A percentile compares a stretch with the other conserved stretches of the same genome.
phyloP scores from a whole-genome alignment of 2,113 vertebrate species.

The Polypterus senegalus region DNA sequence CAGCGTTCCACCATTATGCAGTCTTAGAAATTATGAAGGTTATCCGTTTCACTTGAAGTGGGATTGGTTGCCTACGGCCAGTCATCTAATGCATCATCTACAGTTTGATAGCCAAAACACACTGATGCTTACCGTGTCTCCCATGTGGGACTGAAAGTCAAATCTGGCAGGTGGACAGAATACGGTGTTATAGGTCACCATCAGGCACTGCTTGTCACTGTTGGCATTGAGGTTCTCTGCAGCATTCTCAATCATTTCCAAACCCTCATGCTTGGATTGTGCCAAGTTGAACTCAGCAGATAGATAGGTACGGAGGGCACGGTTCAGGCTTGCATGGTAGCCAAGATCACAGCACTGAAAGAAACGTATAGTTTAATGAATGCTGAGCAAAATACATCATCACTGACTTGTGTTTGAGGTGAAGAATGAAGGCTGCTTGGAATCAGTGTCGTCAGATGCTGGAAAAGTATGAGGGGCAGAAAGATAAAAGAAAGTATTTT shows the following conservation, averaged over 20 bases:
- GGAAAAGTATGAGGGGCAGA: too few species aligned
- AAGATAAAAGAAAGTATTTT: too few species aligned
- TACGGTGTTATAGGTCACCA: slow-evolving; percentile 96
- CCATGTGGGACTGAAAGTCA: slow-evolving; percentile 97
- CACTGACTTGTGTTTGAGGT: too few species aligned
- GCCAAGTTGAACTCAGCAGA: slow-evolving; percentile 91
- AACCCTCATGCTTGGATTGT: slow-evolving; percentile 79
- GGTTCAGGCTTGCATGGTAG: slow-evolving; percentile 89
- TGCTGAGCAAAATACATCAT: too few species aligned
- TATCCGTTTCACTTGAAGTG: background rate
- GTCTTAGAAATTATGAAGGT: background rate
- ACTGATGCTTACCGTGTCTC: slow-evolving; percentile 66
- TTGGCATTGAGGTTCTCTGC: slow-evolving; percentile 86
- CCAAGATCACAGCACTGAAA: slow-evolving; percentile 93
- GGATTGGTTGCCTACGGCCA: background rate
- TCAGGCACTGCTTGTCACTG: slow-evolving; percentile 88
- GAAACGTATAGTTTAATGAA: too few species aligned
- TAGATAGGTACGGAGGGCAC: slow-evolving; percentile 86
- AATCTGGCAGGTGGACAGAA: slow-evolving; percentile 95
- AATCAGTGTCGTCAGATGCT: too few species aligned
- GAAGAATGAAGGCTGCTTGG: too few species aligned
- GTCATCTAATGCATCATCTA: too few species aligned
- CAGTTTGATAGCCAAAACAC: too few species aligned
- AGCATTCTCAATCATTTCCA: slow-evolving; percentile 82
- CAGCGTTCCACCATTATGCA: too few species aligned